phyloP scores from a whole-genome alignment of 1,140 invertebrate genomes.

The Bacillus rossius region DNA sequence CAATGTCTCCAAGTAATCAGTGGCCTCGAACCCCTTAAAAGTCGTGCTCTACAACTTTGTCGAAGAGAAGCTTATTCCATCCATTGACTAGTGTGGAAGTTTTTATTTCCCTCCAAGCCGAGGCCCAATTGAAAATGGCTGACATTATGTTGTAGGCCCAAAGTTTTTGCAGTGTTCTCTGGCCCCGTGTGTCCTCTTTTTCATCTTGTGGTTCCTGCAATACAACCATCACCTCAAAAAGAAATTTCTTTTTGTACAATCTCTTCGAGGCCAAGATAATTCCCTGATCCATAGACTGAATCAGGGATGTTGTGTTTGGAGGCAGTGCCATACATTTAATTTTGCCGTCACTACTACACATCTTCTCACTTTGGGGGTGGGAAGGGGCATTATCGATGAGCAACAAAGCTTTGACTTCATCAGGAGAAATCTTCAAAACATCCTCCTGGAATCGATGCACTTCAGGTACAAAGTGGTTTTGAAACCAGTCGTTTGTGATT shows the following conservation, averaged over 20 bases:
- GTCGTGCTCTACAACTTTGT: no score
- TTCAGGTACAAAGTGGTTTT: no score
- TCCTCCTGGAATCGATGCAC: no score
- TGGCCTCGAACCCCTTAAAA: no score
- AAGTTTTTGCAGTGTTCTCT: background rate
- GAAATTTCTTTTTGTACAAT: background rate
- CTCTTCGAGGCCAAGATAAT: background rate
- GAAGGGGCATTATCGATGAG: no score
- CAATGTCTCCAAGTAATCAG: no score
- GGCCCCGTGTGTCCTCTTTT: background rate
- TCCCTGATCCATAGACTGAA: constrained; percentile 1
- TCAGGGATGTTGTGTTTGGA: background rate
- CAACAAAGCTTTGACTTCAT: no score
- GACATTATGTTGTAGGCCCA: background rate
- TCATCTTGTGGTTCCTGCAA: background rate
- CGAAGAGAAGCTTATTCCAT: background rate
- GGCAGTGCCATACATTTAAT: background rate
- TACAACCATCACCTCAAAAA: background rate
- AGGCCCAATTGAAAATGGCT: background rate
- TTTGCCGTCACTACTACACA: background rate
- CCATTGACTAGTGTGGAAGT: background rate
- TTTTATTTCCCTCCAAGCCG: background rate
- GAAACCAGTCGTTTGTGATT: no score
- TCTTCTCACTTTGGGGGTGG: no score
- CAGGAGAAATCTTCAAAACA: no score